A percentile compares a stretch with the other conserved stretches of the same genome.
phyloP scores from a whole-genome alignment of 2,113 vertebrate genomes.

The Heloderma charlesbogerti region DNA sequence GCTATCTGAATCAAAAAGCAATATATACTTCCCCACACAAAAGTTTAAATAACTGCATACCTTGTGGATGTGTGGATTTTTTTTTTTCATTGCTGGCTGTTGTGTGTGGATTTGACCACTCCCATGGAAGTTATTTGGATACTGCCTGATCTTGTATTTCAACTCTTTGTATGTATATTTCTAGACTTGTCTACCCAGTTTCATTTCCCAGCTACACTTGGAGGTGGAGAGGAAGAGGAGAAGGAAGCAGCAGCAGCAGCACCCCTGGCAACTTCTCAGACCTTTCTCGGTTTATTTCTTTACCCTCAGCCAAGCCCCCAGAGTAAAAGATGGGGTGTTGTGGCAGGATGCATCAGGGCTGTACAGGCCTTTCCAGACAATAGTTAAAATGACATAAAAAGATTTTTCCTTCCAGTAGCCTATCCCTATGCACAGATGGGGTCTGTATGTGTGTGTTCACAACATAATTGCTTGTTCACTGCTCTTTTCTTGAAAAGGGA shows the following conservation, averaged over 20 bases:
- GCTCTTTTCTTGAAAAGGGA: neutral
- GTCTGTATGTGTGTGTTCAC: neutral
- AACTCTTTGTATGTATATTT: slow-evolving; percentile 18
- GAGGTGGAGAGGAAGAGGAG: neutral
- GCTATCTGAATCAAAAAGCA: neutral
- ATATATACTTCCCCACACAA: neutral
- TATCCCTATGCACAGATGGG: too few relatives aligned
- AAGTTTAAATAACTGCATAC: slow-evolving; percentile 20
- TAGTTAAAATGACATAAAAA: too few relatives aligned
- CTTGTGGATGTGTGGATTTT: neutral
- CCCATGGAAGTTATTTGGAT: slow-evolving; percentile 36
- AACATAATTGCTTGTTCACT: neutral
- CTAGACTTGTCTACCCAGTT: slow-evolving; percentile 1
- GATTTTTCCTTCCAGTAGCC: too few relatives aligned
- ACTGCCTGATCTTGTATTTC: slow-evolving; percentile 50
- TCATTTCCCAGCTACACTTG: neutral
- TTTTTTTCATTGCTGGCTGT: neutral
- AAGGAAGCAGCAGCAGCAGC: neutral
- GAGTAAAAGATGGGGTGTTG: neutral
- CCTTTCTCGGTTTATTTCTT: neutral
- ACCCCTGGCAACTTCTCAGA: neutral
- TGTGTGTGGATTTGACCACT: slow-evolving; percentile 40
- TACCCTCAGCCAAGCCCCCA: neutral
- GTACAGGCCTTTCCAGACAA: neutral
- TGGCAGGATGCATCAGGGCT: neutral